Conservation (phyloP, 2,888 invertebrate genomes). For the Drosophila rellima region DNA sequence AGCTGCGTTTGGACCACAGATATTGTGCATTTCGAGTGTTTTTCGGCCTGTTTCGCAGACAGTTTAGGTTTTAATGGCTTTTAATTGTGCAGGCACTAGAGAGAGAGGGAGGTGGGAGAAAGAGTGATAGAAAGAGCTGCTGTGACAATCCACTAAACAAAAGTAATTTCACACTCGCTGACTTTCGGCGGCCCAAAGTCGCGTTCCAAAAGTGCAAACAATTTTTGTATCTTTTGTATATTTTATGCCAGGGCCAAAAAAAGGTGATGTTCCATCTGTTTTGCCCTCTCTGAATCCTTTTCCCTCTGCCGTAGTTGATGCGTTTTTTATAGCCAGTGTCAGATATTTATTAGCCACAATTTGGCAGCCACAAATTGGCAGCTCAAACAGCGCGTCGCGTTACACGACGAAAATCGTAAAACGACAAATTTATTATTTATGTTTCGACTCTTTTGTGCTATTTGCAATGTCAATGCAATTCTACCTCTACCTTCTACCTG, state of each 20-base stretch:
- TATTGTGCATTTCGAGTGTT: slow-evolving; percentile 20
- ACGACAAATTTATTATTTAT: slow-evolving; percentile 78
- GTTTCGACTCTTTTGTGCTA: slow-evolving; percentile 77
- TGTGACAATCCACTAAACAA: slow-evolving; percentile 59
- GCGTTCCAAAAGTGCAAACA: slow-evolving; percentile 59
- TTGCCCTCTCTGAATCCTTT: slow-evolving; percentile 13
- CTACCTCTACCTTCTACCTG: background rate
- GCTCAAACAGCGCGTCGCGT: slow-evolving; percentile 49
- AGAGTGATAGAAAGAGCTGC: background rate
- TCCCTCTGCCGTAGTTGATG: background rate
- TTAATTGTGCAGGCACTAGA: slow-evolving; percentile 68
- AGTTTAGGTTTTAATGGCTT: slow-evolving; percentile 75
- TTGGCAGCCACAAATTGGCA: slow-evolving; percentile 80
- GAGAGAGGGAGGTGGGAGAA: background rate
- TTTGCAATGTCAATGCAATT: slow-evolving; percentile 66
- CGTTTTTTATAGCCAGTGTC: slow-evolving; percentile 52
- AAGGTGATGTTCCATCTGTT: slow-evolving; percentile 10
- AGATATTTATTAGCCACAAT: slow-evolving; percentile 81
- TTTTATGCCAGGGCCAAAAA: slow-evolving; percentile 8
- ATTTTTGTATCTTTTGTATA: slow-evolving; percentile 64
- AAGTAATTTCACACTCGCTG: slow-evolving; percentile 83
- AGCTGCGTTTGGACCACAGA: background rate
- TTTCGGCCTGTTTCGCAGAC: slow-evolving; percentile 64
- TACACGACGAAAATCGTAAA: slow-evolving; percentile 65
- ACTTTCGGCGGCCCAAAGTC: slow-evolving; percentile 53